Conservation (phyloP, 2,113 vertebrate genomes). For the Anhinga anhinga region DNA sequence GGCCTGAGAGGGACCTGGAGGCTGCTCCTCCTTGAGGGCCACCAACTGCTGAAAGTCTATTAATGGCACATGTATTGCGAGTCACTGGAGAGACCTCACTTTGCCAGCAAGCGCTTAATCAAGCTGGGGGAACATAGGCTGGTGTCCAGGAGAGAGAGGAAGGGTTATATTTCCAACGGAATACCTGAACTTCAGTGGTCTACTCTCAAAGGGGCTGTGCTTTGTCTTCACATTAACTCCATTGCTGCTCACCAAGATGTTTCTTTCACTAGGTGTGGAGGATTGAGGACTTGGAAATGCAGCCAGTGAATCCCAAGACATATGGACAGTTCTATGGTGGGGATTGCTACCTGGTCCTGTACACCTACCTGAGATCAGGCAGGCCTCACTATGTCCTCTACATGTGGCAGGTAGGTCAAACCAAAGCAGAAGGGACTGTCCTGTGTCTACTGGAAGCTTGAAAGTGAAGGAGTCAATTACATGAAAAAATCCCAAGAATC, state of each 20-base stretch:
- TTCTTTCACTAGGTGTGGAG: slow-evolving; percentile 82
- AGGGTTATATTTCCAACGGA: background rate
- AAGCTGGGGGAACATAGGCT: background rate
- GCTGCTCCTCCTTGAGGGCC: background rate
- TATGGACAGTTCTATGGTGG: slow-evolving; percentile 90
- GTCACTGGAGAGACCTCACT: background rate
- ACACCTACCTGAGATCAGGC: slow-evolving; percentile 80
- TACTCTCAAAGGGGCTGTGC: background rate
- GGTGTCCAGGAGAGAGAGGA: background rate
- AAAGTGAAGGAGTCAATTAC: background rate
- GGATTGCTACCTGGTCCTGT: slow-evolving; percentile 89
- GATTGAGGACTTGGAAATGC: slow-evolving; percentile 83
- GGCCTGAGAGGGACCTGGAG: background rate
- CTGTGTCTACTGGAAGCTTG: background rate
- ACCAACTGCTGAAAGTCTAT: background rate
- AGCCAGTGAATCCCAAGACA: slow-evolving; percentile 76
- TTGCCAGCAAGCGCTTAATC: background rate
- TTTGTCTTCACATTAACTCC: background rate
- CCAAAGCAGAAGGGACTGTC: background rate
- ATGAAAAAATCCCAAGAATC: background rate
- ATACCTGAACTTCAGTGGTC: background rate
- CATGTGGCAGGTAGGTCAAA: slow-evolving; percentile 87
- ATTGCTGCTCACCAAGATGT: background rate
- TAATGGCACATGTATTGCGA: background rate
- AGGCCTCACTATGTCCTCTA: slow-evolving; percentile 84